Conservation (phyloP, 92 coral and sea anemone genomes). For the Pocillopora meandrina region DNA sequence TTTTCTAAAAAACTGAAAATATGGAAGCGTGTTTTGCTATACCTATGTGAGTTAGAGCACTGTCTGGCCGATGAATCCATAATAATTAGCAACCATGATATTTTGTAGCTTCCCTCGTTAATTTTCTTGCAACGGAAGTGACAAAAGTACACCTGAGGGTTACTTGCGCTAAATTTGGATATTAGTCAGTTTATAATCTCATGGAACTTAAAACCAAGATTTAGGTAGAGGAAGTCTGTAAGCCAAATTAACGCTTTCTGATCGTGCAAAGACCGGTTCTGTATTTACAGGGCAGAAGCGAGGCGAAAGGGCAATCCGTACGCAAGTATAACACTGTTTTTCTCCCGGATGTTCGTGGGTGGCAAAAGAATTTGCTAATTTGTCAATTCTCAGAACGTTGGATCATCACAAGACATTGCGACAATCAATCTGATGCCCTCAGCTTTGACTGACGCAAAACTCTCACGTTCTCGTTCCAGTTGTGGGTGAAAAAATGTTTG, state of each 20-base stretch:
- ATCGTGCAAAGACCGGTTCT: background rate
- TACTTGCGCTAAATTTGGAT: background rate
- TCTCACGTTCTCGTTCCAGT: background rate
- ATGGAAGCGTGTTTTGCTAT: too few species aligned
- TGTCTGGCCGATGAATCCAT: too few species aligned
- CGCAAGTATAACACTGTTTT: background rate
- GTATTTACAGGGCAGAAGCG: background rate
- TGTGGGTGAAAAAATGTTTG: too few species aligned
- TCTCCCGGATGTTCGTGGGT: conserved; percentile 26
- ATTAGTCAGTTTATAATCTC: background rate
- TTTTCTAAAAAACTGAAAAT: too few species aligned
- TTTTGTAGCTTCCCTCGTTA: too few species aligned
- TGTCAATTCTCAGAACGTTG: background rate
- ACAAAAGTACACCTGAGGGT: too few species aligned
- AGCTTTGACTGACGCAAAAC: background rate
- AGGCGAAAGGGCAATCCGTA: background rate
- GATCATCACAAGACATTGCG: background rate
- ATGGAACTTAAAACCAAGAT: background rate
- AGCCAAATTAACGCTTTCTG: conserved; percentile 13
- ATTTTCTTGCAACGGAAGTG: too few species aligned
- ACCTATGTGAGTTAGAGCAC: too few species aligned
- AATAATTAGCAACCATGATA: too few species aligned
- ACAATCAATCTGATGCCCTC: too few species aligned
- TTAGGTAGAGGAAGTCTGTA: conserved; percentile 22
- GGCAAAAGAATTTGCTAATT: background rate